A percentile compares a stretch with the other conserved stretches of the same genome.
Conservation (phyloP, 2,113 vertebrate species). For the Pteropus alecto region DNA sequence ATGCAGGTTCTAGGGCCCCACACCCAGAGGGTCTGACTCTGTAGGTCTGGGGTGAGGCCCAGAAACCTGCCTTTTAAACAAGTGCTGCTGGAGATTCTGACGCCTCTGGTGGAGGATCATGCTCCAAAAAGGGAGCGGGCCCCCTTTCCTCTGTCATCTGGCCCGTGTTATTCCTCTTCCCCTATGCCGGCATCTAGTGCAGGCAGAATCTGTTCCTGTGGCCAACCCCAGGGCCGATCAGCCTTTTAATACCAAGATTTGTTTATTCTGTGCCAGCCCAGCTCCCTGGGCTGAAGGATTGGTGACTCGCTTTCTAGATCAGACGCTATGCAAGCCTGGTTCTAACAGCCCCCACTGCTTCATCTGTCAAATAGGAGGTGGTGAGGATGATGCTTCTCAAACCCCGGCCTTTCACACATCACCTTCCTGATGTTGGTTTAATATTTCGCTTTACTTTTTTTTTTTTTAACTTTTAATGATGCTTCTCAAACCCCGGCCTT, state of each 20-base stretch:
- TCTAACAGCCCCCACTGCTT: rapidly evolving
- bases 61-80: neutral
- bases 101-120: rapidly evolving
- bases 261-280: neutral
- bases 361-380: neutral
- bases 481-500: neutral
- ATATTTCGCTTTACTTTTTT: neutral
- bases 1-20: neutral
- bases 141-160: rapidly evolving
- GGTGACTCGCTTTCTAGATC: neutral
- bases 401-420: no score
- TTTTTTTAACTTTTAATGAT: neutral
- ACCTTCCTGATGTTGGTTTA: neutral
- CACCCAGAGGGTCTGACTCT: neutral
- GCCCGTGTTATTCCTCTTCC: no score
- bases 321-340: rapidly evolving
- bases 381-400: neutral
- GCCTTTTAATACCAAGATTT: neutral
- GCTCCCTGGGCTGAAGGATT: neutral
- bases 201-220: neutral
- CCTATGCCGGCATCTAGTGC: neutral
- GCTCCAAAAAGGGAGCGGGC: rapidly evolving
- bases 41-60: neutral
- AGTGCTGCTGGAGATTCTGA: neutral
- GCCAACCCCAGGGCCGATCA: no score